These are phyloP conservation scores for Lepus townsendii DNA, from an alignment of 2,797 vertebrate species.

Conservation along the genomic window DNA sequence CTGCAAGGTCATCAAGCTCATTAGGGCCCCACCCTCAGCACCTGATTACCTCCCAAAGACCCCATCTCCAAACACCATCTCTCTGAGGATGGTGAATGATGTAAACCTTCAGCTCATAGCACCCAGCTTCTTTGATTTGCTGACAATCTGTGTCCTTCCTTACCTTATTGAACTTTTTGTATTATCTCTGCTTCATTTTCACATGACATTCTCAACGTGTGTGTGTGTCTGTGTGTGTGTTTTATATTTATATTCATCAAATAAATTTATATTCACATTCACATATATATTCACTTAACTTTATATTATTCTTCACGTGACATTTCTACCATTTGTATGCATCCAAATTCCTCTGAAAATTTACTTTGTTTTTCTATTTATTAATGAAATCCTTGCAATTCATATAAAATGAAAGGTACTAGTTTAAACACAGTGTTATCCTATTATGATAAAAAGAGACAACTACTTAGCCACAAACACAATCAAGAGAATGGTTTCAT, in stretches of 20 bases:
- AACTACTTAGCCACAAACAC: not conserved
- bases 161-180: not conserved
- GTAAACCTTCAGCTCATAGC: not conserved
- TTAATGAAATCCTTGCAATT: not conserved
- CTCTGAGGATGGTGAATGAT: not conserved
- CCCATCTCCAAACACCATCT: not conserved
- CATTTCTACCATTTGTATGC: too few relatives aligned
- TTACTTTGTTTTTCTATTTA: not conserved
- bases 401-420: not conserved
- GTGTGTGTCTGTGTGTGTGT: not conserved
- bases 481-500: not conserved
- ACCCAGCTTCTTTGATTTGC: not conserved
- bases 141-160: not conserved
- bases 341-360: not conserved
- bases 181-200: not conserved
- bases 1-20: not conserved
- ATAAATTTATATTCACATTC: too few relatives aligned
- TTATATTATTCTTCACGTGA: too few relatives aligned
- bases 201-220: not conserved
- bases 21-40: not conserved
- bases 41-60: not conserved
- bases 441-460: not conserved
- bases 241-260: not conserved
- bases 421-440: not conserved
- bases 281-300: too few relatives aligned